Base-by-base conservation (phyloP, 2,888 invertebrate genomes). In the Choristoneura rosaceana region DNA sequence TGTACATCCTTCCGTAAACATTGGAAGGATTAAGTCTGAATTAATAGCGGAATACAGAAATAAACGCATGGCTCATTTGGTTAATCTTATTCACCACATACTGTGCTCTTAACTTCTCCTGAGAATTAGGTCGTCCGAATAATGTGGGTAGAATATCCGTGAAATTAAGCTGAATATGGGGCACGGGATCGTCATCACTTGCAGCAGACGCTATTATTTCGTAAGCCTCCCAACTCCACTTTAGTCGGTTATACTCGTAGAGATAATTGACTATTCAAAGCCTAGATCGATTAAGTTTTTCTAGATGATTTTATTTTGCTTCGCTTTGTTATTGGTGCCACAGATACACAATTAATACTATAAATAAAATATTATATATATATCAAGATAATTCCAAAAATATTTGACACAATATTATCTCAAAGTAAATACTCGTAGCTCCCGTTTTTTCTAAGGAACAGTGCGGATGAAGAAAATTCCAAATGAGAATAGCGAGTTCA, bases 141-240 rank as follows among this genome's bases (percentile, higher is more conserved):
- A 67, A 71, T 67, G 61, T 67, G 55, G 55, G 65, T 34, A 15
- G 66, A 66, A 62, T 62, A 67, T 55, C 61, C 55, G 66, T n/a
- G 52, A 43, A 66, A 71, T 71, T 71, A 66, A 71, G 71, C 66
- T 17, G 61, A 71, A 55, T 61, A 52, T 47, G 70, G 60, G 43
- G 45, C 58, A 43, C 67, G 45, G 71, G 71, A 41, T 62, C 47
- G 71, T 67, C 71, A 67, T 71, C 71, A 71, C 55, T 67, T 71
- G 71, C 71, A 71, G 66, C 62, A 34, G 62, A 38, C 34, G 43
- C 61, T 41, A 66, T 66, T 55, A 62, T 17, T 61, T 15, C 43
- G 38, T 60, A 71, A 66, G 66, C 70, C 61, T 60, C 25, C 15
- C 3, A 14, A 63, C 58, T 64, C 59, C 47, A 34, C 38, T 70